Evolutionary conservation across 1,140 invertebrate species (phyloP).

Genomic region (Melipona quadrifasciata): DNA sequence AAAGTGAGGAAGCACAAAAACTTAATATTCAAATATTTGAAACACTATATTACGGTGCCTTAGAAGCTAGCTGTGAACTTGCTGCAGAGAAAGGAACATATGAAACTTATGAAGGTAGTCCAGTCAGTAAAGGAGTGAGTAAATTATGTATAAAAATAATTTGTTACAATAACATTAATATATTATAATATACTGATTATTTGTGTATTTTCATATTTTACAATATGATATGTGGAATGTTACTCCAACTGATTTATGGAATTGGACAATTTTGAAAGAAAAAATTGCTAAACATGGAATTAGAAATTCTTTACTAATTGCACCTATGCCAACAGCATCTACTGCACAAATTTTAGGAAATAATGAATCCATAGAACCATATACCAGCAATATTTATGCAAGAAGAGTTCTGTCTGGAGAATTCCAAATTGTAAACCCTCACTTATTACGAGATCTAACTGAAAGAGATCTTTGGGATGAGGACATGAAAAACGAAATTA

Average conservation of each 20-base stretch:
- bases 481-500: constrained; percentile 97
- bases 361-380: constrained; percentile 99
- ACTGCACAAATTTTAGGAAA: constrained; percentile 99
- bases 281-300: constrained; percentile 96
- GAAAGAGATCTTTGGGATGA: constrained; percentile 96
- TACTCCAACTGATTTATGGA: constrained; percentile 93
- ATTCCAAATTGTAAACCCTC: constrained; percentile 97
- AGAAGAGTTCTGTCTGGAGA: constrained; percentile 96
- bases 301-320: constrained; percentile 96
- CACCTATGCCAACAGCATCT: constrained; percentile 99
- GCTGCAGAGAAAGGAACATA: constrained; percentile 94
- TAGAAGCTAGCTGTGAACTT: constrained; percentile 98
- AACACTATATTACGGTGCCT: constrained; percentile 98
- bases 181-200: constrained; percentile 4
- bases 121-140: constrained; percentile 94
- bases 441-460: constrained; percentile 96
- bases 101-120: constrained; percentile 94
- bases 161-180: background rate
- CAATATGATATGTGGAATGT: constrained; percentile 99
- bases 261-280: constrained; percentile 93
- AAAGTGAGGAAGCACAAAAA: constrained; percentile 91
- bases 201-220: constrained; percentile 85
- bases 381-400: constrained; percentile 98
- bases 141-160: background rate
- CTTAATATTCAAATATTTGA: constrained; percentile 99